These are phyloP conservation scores for Himalopsyche anomala DNA, from an alignment of 2,888 invertebrate genomes.

Conservation along the genomic window DNA sequence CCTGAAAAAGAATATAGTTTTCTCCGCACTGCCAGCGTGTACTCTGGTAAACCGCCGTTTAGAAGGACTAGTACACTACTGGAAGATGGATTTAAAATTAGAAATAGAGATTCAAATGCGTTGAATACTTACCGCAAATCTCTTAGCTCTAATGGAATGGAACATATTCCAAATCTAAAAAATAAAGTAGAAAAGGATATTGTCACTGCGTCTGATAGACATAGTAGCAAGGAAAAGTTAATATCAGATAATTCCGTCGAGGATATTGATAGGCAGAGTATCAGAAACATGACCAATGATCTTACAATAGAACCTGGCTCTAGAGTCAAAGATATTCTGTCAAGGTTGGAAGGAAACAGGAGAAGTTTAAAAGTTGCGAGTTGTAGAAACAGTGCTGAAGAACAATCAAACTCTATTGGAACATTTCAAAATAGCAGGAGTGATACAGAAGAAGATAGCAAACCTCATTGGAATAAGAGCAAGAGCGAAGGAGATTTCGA, in stretches of 20 bases:
- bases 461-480: background rate
- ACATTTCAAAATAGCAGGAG: background rate
- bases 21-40: slow-evolving; percentile 46
- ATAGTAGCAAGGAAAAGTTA: background rate
- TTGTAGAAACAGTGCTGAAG: background rate
- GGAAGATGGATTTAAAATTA: slow-evolving; percentile 62
- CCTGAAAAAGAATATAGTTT: slow-evolving; percentile 32
- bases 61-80: slow-evolving; percentile 60
- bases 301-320: slow-evolving; percentile 47
- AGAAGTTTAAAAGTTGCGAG: slow-evolving; percentile 64
- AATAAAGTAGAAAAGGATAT: background rate
- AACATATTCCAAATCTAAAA: background rate
- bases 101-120: slow-evolving; percentile 51
- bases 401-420: background rate
- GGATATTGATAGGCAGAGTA: background rate
- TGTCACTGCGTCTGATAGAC: background rate
- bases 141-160: slow-evolving; percentile 1
- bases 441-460: background rate
- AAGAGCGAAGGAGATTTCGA: background rate
- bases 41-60: slow-evolving; percentile 49
- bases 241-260: slow-evolving; percentile 18
- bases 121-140: background rate
- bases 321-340: slow-evolving; percentile 65
- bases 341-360: slow-evolving; percentile 62
- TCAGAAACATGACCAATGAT: slow-evolving; percentile 19